Percentiles rank a stretch among this genome's conserved stretches.
These are phyloP conservation scores for Dinomys branickii DNA, from an alignment of 2,113 vertebrate species.

Conservation along the genomic window DNA sequence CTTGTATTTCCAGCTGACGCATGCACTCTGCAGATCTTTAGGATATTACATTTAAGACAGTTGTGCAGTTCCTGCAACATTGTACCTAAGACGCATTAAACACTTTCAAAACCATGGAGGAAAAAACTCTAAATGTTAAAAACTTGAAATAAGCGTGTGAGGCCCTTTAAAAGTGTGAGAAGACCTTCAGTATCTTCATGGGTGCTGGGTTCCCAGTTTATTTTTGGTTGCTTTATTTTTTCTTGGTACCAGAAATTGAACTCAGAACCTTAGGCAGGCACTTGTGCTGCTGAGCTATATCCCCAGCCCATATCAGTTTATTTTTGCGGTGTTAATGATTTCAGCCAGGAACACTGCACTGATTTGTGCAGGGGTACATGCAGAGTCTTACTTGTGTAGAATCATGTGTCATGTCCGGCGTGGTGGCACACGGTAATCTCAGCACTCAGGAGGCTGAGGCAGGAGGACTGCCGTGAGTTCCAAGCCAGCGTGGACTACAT, in stretches of 20 bases:
- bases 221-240: neutral
- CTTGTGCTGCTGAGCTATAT: too few relatives aligned
- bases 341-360: slow-evolving; percentile 6
- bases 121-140: neutral
- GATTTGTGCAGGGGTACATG: neutral
- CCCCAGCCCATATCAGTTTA: neutral
- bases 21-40: neutral
- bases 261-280: too few relatives aligned
- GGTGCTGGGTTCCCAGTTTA: neutral
- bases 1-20: neutral
- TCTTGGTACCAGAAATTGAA: too few relatives aligned
- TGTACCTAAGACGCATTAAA: neutral
- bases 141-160: neutral
- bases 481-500: neutral
- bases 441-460: neutral
- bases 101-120: slow-evolving; percentile 2
- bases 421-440: neutral
- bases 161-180: neutral
- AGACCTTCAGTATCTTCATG: neutral
- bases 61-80: slow-evolving; percentile 1
- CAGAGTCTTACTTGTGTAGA: neutral
- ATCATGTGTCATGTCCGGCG: neutral
- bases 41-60: neutral
- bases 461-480: neutral
- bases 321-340: slow-evolving; percentile 17